Evolutionary conservation across 2,888 invertebrate genomes (phyloP).

Genomic region (Tillus elongatus): DNA sequence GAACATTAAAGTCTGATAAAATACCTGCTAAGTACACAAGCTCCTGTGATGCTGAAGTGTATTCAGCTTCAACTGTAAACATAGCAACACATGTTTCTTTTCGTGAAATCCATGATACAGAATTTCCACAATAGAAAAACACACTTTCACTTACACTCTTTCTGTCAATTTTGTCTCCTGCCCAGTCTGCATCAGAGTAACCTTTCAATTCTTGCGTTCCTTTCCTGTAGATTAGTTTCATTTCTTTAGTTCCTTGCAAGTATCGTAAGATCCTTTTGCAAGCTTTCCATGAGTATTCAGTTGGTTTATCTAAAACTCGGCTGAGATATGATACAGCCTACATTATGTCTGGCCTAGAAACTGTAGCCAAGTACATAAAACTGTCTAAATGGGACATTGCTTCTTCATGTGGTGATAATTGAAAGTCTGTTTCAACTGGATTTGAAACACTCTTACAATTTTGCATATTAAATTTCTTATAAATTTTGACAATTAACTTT

Average conservation of each 20-base stretch:
- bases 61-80: constrained; percentile 16
- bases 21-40: too few species aligned
- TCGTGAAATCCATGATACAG: too few species aligned
- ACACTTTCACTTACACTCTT: constrained; percentile 15
- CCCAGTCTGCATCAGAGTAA: constrained; percentile 15
- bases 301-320: constrained; percentile 17
- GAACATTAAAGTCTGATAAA: too few species aligned
- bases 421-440: constrained; percentile 20
- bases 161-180: constrained; percentile 10
- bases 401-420: constrained; percentile 6
- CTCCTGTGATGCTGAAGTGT: constrained; percentile 13
- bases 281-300: constrained; percentile 13
- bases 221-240: too few species aligned
- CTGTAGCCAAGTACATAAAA: constrained; percentile 15
- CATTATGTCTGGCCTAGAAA: constrained; percentile 17
- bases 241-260: too few species aligned
- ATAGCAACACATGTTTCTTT: constrained; percentile 16
- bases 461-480: constrained; percentile 18
- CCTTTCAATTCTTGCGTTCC: constrained; percentile 5
- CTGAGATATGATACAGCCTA: constrained; percentile 18
- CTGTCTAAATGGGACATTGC: too few species aligned
- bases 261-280: constrained; percentile 16
- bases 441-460: constrained; percentile 16
- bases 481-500: constrained; percentile 13
- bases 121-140: constrained; percentile 12